Evolutionary conservation across 2,797 vertebrate species (phyloP), one percentile per base, ranked within the genome.

Genomic region (Myoxocephalus aenaeus): DNA sequence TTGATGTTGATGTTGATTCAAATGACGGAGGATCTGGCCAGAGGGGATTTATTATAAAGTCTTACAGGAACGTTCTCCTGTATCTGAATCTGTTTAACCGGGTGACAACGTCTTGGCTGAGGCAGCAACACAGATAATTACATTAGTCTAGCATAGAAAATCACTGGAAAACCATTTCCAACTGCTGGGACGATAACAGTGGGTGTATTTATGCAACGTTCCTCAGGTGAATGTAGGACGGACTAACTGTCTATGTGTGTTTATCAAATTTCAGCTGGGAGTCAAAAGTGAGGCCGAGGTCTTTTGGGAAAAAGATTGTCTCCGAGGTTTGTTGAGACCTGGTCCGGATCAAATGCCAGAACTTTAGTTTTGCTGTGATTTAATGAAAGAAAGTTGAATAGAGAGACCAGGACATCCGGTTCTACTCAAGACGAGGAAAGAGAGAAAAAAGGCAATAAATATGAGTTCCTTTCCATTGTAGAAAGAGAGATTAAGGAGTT

Each of bases 401-500:
- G 20, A 40, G 58, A 58, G 51, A 59, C 25, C 13, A 15, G 25
- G 42, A 51, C 40, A 27, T 44, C 20, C 44, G 54, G n/a, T 46
- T 42, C 20, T 54, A 8, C 8, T 36, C 29, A 14, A 62, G 53
- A 67, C 14, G 29, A 50, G 13, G 36, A 27, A 51, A 1, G 3
- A 53, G 51, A 22, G 17, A 38, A 50, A 68, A 67, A 63, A 38
- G 1, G 56, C 48, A 56, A 32, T 63, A 57, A 40, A 53, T 56
- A 5, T 59, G 57, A 34, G 27, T 63, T 76, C 44, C n/a, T 57
- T 34, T 62, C 14, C 14, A 51, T 34, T 65, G 9, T 38, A 29
- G 44, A 66, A 64, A 48, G 12, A 76, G 32, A 65, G 50, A 73
- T 71, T 32, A 79, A 73, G 36, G 12, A 58, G 34, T 78, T 73